Conservation (phyloP, 2,113 vertebrate genomes). For the Anguilla rostrata region DNA sequence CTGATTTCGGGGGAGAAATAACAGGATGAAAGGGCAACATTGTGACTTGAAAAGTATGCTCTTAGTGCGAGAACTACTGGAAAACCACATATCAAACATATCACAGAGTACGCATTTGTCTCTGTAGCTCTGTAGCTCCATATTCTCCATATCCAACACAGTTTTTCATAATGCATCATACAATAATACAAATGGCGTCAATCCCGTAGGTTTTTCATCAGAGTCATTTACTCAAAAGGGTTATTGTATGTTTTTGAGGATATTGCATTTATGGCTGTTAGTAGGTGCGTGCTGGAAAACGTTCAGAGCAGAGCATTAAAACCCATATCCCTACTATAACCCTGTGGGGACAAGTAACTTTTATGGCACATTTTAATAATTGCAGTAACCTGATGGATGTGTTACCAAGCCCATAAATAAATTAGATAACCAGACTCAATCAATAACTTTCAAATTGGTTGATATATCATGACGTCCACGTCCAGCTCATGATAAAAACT, state of each 20-base stretch:
- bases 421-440: conserved; percentile 2
- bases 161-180: conserved; percentile 51
- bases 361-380: conserved; percentile 1
- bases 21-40: conserved; percentile 45
- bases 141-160: conserved; percentile 37
- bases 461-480: not conserved
- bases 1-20: conserved; percentile 37
- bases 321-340: not conserved
- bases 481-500: not conserved
- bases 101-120: conserved; percentile 37
- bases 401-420: not conserved
- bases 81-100: conserved; percentile 48
- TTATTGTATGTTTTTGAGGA: not conserved
- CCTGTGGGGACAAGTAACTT: not conserved
- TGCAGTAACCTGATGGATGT: conserved; percentile 6
- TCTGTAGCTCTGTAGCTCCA: conserved; percentile 30
- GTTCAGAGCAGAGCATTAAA: not conserved
- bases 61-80: conserved; percentile 41
- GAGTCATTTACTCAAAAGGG: not conserved
- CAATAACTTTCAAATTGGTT: not conserved
- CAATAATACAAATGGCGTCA: conserved; percentile 10
- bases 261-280: not conserved
- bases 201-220: not conserved
- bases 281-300: not conserved
- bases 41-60: conserved; percentile 8